phyloP scores from a whole-genome alignment of 2,888 invertebrate species.

The Pristionchus arcanus region DNA sequence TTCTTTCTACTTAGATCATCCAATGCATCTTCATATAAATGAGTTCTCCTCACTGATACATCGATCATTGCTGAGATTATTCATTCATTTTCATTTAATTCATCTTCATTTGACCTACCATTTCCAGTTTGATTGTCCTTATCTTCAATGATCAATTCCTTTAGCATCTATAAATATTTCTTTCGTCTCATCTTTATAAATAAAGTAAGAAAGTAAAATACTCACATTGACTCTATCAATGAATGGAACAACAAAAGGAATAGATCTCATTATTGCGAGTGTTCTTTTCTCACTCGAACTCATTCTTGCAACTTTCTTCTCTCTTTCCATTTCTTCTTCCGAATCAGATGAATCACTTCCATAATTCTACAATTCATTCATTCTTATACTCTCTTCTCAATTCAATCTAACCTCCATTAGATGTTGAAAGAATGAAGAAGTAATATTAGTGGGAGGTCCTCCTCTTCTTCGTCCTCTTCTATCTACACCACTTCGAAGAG shows the following conservation, averaged over 20 bases:
- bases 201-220: background rate
- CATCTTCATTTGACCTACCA: background rate
- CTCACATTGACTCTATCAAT: constrained; percentile 86
- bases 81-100: background rate
- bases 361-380: background rate
- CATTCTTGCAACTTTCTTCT: background rate
- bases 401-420: constrained; percentile 4
- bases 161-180: constrained; percentile 79
- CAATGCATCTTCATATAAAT: constrained; percentile 98
- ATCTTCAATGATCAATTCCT: constrained; percentile 82
- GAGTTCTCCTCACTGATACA: constrained; percentile 85
- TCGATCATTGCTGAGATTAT: constrained; percentile 48
- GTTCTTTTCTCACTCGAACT: constrained; percentile 63
- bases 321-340: constrained; percentile 48
- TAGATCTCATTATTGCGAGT: constrained; percentile 90
- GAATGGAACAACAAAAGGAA: constrained; percentile 95
- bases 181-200: background rate
- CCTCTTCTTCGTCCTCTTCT: background rate
- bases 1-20: constrained; percentile 93
- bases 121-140: constrained; percentile 81
- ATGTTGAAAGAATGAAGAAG: constrained; percentile 29
- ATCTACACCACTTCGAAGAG: constrained; percentile 14
- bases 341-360: constrained; percentile 47
- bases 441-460: background rate
- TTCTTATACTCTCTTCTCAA: background rate